Evolutionary conservation across 2,888 invertebrate genomes (phyloP).

Genomic region (Aphodius granarius): DNA sequence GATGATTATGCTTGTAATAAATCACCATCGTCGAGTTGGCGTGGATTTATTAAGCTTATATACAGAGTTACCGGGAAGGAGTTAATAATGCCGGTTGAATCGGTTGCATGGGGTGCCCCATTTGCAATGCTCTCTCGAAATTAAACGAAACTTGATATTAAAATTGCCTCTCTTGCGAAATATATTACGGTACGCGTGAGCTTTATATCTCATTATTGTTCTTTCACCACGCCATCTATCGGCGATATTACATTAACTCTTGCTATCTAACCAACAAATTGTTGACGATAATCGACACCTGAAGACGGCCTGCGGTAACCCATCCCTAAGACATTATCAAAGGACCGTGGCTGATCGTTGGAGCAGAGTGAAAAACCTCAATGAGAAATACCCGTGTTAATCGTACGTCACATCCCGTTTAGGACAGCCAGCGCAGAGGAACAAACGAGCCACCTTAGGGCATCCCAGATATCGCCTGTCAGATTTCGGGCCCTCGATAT

Average conservation of each 20-base stretch:
- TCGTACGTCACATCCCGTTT: not conserved
- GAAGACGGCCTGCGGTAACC: not conserved
- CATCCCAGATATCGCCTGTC: not conserved
- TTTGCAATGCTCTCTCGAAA: not conserved
- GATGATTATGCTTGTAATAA: constrained; percentile 3
- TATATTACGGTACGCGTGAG: not conserved
- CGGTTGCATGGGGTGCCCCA: not conserved
- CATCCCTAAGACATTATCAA: not conserved
- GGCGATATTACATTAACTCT: too few relatives aligned
- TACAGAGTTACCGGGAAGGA: not conserved
- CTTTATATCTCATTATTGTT: not conserved
- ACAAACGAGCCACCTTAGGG: not conserved
- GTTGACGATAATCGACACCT: not conserved
- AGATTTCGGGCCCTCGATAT: not conserved
- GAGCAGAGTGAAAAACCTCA: not conserved
- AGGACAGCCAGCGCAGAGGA: not conserved
- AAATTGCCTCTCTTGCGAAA: not conserved
- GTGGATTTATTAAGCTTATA: constrained; percentile 4
- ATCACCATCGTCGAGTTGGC: constrained; percentile 13
- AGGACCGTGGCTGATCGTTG: not conserved
- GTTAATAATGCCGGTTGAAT: not conserved
- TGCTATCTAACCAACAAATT: too few relatives aligned
- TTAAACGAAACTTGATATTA: not conserved
- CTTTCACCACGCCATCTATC: too few relatives aligned
- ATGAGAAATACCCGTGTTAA: not conserved